Evolutionary conservation across 2,113 vertebrate species (phyloP).

Genomic region (Rhinoderma darwinii): DNA sequence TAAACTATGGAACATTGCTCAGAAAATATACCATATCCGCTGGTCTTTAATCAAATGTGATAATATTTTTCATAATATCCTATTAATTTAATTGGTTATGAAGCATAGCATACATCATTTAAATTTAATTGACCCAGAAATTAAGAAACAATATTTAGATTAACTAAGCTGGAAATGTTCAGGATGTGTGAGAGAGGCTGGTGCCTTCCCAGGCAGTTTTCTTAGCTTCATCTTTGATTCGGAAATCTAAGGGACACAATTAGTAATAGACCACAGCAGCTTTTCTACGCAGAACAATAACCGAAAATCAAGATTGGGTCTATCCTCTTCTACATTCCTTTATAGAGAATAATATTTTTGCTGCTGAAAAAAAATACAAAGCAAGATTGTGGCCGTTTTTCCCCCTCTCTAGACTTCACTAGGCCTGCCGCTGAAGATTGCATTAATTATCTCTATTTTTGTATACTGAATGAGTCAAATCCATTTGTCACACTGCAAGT

Average conservation of each 20-base stretch:
- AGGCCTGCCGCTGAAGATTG: conserved; percentile 85
- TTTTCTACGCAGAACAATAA: conserved; percentile 63
- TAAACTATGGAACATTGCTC: conserved; percentile 98
- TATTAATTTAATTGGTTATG: conserved; percentile 99
- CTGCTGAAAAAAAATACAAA: conserved; percentile 66
- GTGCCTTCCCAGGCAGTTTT: conserved; percentile 8
- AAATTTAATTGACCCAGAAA: conserved; percentile 99
- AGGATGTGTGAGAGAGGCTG: conserved; percentile 81
- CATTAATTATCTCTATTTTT: conserved; percentile 99
- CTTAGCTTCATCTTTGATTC: conserved; percentile 75
- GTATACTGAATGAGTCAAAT: conserved; percentile 99
- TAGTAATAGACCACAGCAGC: conserved; percentile 57
- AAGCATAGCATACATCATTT: conserved; percentile 98
- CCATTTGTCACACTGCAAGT: conserved; percentile 99
- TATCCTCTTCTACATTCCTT: conserved; percentile 40
- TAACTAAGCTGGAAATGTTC: conserved; percentile 84
- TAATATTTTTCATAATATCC: conserved; percentile 92
- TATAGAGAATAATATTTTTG: conserved; percentile 65
- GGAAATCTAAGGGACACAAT: conserved; percentile 62
- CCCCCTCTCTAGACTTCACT: conserved; percentile 69
- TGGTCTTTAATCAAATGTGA: conserved; percentile 98
- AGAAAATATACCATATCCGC: conserved; percentile 98
- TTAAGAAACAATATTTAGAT: conserved; percentile 94
- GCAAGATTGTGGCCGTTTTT: conserved; percentile 68
- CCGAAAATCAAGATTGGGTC: conserved; percentile 51